Evolutionary conservation across 2,888 invertebrate genomes (phyloP).

Genomic region (Thelaira solivaga): DNA sequence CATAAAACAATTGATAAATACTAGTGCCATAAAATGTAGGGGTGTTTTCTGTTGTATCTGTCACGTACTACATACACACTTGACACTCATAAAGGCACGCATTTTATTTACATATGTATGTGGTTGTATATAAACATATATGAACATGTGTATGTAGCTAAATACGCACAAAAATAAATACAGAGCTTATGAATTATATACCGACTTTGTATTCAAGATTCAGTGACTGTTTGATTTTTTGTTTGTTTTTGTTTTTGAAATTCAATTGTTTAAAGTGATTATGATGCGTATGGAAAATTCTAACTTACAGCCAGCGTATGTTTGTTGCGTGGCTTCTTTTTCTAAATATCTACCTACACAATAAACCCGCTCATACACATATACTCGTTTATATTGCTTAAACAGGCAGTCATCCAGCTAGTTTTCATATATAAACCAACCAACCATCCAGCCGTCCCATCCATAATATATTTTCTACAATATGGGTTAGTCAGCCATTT

Average conservation of each 20-base stretch:
- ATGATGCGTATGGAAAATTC: slow-evolving; percentile 31
- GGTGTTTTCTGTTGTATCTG: slow-evolving; percentile 18
- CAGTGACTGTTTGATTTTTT: slow-evolving; percentile 21
- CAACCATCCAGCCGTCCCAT: background rate
- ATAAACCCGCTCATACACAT: slow-evolving; percentile 23
- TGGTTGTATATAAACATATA: background rate
- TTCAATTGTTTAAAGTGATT: slow-evolving; percentile 46
- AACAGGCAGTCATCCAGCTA: background rate
- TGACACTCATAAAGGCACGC: background rate
- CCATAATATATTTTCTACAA: slow-evolving; percentile 43
- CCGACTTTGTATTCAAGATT: background rate
- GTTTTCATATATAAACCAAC: background rate
- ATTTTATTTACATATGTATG: background rate
- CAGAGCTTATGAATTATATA: too few species aligned
- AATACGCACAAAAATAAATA: background rate
- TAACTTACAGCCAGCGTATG: background rate
- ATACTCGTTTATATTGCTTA: too few species aligned
- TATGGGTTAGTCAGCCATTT: slow-evolving; percentile 64
- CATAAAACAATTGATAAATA: background rate
- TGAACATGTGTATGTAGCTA: background rate
- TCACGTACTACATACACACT: background rate
- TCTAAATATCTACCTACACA: slow-evolving; percentile 32
- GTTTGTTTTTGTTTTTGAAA: slow-evolving; percentile 22
- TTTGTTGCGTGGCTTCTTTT: slow-evolving; percentile 32
- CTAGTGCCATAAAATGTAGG: slow-evolving; percentile 11